Conservation (phyloP, 2,797 vertebrate species). For the Pelobates cultripes region DNA sequence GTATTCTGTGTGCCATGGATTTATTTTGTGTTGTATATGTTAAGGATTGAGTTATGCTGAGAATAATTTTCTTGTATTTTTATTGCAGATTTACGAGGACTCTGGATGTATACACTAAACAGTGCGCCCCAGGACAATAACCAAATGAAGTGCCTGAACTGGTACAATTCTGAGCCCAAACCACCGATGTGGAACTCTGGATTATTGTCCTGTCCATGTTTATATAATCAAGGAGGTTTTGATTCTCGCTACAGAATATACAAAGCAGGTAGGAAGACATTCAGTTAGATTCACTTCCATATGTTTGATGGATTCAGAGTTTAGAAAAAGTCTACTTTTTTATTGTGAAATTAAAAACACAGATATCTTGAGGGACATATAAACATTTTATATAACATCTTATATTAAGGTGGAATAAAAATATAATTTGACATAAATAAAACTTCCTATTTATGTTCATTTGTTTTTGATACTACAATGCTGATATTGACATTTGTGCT, state of each 20-base stretch:
- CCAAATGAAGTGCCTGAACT: constrained; percentile 64
- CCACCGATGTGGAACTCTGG: constrained; percentile 58
- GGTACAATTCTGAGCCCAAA: constrained; percentile 54
- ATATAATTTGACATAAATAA: too few relatives aligned
- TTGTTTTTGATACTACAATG: not conserved
- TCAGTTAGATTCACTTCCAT: not conserved
- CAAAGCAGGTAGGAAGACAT: constrained; percentile 60
- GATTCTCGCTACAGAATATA: constrained; percentile 64
- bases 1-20: not conserved
- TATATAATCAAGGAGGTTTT: constrained; percentile 65
- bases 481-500: not conserved
- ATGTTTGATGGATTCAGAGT: not conserved
- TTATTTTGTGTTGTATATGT: not conserved
- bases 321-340: not conserved
- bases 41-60: not conserved
- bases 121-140: constrained; percentile 58
- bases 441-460: not conserved
- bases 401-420: too few relatives aligned
- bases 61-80: not conserved
- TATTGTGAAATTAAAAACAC: not conserved
- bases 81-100: constrained; percentile 63
- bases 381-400: not conserved
- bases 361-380: not conserved
- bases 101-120: constrained; percentile 70
- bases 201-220: constrained; percentile 77